Conservation (phyloP, 2,797 vertebrate genomes). For the Tadarida brasiliensis region DNA sequence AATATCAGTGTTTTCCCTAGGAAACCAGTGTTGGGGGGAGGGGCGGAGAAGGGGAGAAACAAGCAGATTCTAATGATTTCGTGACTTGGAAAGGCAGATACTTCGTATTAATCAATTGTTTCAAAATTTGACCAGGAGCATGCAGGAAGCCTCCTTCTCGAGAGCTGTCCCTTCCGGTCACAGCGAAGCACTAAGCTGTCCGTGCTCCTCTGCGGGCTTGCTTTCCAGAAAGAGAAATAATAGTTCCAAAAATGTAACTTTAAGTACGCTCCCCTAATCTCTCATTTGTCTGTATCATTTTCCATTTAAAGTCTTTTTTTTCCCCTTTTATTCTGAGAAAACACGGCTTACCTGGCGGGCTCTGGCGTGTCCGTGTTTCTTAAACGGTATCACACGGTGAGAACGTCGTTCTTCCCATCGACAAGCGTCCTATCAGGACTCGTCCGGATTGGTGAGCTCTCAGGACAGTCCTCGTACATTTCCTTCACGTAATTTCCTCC, state of each 20-base stretch:
- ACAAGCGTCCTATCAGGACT: not conserved
- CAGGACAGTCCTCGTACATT: not conserved
- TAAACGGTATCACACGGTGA: not conserved
- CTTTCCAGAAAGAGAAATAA: not conserved
- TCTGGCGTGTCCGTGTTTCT: not conserved
- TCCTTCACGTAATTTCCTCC: not conserved
- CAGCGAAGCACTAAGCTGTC: accelerated
- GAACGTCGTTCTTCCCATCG: accelerated
- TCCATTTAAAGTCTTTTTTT: not conserved
- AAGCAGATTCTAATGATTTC: not conserved
- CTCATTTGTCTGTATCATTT: not conserved
- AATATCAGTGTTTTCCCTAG: not conserved
- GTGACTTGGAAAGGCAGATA: not conserved
- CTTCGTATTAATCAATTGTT: not conserved
- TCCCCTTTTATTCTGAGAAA: not conserved
- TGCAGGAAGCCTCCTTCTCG: not conserved
- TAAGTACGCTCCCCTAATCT: not conserved
- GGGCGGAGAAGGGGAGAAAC: not conserved
- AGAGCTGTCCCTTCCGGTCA: too few relatives aligned
- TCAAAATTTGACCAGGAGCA: not conserved
- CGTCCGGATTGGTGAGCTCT: not conserved
- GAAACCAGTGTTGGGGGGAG: not conserved
- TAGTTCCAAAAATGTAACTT: not conserved
- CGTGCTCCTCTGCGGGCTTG: not conserved
- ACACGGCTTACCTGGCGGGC: not conserved